These are phyloP conservation scores for Cerastoderma edule DNA, from an alignment of 2,888 invertebrate genomes.

Conservation along the genomic window DNA sequence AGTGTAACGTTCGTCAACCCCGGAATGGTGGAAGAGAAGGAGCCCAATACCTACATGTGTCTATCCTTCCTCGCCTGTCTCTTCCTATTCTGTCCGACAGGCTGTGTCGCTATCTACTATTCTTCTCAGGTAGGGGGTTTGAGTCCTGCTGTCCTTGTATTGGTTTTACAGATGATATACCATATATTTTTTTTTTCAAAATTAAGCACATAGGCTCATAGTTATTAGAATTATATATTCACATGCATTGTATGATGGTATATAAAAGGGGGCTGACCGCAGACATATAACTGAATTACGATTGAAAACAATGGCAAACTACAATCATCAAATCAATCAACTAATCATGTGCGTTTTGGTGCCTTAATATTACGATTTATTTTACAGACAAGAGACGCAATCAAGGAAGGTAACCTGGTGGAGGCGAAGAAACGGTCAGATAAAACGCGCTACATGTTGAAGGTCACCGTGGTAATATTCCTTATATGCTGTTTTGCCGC, in stretches of 20 bases:
- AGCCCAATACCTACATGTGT: slow-evolving; percentile 8
- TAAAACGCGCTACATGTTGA: background rate
- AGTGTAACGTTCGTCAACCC: slow-evolving; percentile 17
- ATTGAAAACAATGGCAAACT: too few species aligned
- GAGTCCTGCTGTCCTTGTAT: too few species aligned
- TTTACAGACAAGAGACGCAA: slow-evolving; percentile 13
- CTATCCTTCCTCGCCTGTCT: slow-evolving; percentile 17
- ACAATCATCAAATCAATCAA: too few species aligned
- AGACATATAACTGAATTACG: too few species aligned
- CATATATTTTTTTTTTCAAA: too few species aligned
- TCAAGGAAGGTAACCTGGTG: slow-evolving; percentile 8
- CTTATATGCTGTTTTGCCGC: background rate
- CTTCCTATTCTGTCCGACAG: slow-evolving; percentile 16
- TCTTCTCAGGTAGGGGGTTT: slow-evolving; percentile 14
- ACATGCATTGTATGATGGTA: too few species aligned
- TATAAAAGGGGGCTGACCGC: too few species aligned
- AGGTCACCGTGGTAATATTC: background rate
- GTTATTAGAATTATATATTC: too few species aligned
- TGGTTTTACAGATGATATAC: too few species aligned
- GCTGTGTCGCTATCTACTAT: slow-evolving; percentile 11
- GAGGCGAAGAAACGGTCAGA: background rate
- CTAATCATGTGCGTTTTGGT: too few species aligned
- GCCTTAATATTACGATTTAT: background rate
- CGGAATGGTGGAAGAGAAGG: background rate
- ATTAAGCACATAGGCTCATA: too few species aligned